Conservation (phyloP, 1,140 invertebrate species). For the Epicauta chinensis region DNA sequence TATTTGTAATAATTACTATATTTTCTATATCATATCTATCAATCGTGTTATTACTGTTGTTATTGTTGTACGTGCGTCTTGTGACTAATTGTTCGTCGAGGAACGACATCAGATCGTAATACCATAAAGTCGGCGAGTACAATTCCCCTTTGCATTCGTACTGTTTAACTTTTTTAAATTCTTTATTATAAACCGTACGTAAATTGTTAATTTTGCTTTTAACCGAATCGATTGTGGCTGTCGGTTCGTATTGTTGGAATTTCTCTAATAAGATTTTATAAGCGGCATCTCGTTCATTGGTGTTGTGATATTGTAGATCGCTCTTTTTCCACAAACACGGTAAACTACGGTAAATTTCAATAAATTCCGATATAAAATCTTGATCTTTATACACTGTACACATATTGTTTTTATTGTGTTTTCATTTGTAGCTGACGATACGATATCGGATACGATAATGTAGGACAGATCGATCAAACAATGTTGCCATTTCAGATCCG, state of each 20-base stretch:
- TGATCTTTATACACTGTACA: not conserved
- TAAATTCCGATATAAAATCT: conserved; percentile 16
- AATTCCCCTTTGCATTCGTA: conserved; percentile 20
- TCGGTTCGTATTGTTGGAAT: conserved; percentile 20
- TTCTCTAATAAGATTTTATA: conserved; percentile 25
- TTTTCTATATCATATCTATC: too few relatives aligned
- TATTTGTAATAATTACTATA: too few relatives aligned
- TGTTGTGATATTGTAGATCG: conserved; percentile 24
- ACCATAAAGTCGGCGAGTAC: conserved; percentile 35
- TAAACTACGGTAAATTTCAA: conserved; percentile 23
- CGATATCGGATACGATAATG: too few relatives aligned
- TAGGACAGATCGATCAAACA: too few relatives aligned
- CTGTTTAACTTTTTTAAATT: conserved; percentile 34
- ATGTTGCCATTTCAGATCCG: too few relatives aligned
- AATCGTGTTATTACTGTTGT: too few relatives aligned
- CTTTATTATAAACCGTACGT: conserved; percentile 31
- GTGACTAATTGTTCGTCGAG: conserved; percentile 20
- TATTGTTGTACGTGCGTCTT: not conserved
- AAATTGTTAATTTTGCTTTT: conserved; percentile 35
- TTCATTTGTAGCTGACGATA: too few relatives aligned
- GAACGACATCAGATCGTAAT: conserved; percentile 30
- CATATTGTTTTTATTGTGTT: too few relatives aligned
- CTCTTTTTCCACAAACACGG: conserved; percentile 31
- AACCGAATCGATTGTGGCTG: conserved; percentile 29
- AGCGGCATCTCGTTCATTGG: conserved; percentile 24